Conservation (phyloP, 2,888 invertebrate genomes). For the Drosophila meridiana region DNA sequence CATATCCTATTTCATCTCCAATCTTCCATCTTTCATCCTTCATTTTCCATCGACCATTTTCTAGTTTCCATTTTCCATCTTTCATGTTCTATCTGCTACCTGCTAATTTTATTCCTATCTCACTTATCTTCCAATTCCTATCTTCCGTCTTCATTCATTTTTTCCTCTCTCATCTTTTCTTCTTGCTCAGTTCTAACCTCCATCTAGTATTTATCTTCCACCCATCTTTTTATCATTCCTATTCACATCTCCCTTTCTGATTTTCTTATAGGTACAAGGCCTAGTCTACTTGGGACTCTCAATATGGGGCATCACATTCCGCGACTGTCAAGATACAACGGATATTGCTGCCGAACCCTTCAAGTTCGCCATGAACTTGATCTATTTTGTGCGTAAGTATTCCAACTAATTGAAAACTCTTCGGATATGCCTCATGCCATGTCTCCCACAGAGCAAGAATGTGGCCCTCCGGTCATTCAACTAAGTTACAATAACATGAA, state of each 20-base stretch:
- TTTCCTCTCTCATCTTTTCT: too few species aligned
- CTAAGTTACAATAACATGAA: background rate
- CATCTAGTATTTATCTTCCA: background rate
- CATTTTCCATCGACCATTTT: background rate
- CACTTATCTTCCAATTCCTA: background rate
- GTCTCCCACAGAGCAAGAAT: constrained; percentile 61
- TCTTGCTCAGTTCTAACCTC: background rate
- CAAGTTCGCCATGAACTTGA: constrained; percentile 76
- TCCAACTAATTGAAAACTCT: too few species aligned
- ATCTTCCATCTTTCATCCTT: background rate
- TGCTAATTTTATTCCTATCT: too few species aligned
- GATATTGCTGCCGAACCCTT: constrained; percentile 69
- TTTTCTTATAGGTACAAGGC: constrained; percentile 75
- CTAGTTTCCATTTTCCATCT: background rate
- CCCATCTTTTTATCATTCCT: background rate
- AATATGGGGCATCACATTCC: constrained; percentile 77
- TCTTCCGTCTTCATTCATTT: background rate
- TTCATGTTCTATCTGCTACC: background rate
- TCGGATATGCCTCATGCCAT: background rate
- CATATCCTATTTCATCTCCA: background rate
- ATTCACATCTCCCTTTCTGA: background rate
- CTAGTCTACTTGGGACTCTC: constrained; percentile 74
- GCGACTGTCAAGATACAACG: constrained; percentile 65
- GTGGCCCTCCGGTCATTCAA: constrained; percentile 61
- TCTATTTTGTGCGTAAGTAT: constrained; percentile 79